A percentile compares a stretch with the other conserved stretches of the same genome.
Evolutionary conservation across 2,113 vertebrate genomes (phyloP).

Genomic region (Cyanoderma ruficeps): DNA sequence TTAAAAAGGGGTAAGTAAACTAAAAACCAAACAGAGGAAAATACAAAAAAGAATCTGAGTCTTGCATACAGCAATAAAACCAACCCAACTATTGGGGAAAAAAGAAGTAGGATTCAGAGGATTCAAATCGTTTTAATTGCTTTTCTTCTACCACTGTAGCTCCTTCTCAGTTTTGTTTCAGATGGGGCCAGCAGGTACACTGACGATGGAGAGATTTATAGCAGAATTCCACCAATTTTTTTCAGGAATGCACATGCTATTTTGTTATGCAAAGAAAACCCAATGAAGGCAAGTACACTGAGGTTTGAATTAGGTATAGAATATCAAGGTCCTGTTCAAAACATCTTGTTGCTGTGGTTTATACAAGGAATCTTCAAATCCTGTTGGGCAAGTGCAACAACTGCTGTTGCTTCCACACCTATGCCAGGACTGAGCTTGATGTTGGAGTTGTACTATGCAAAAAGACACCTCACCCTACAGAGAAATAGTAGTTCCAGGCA

Average conservation of each 20-base stretch:
- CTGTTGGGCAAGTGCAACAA: not conserved
- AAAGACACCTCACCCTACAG: constrained; percentile 15
- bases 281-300: constrained; percentile 32
- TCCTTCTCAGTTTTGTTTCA: constrained; percentile 14
- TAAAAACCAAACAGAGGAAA: not conserved
- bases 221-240: constrained; percentile 38
- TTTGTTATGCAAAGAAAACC: constrained; percentile 37
- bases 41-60: not conserved
- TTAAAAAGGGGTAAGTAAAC: constrained; percentile 37
- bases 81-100: not conserved
- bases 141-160: constrained; percentile 27
- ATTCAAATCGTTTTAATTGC: constrained; percentile 22
- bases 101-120: not conserved
- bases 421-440: not conserved
- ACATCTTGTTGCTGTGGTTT: constrained; percentile 7
- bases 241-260: constrained; percentile 49
- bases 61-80: constrained; percentile 11
- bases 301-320: not conserved
- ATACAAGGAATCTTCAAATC: constrained; percentile 30
- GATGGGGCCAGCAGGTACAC: constrained; percentile 19
- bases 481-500: constrained; percentile 17
- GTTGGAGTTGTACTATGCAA: not conserved
- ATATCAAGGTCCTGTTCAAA: constrained; percentile 20
- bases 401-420: constrained; percentile 19
- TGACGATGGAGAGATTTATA: not conserved